Base-by-base conservation (phyloP, 2,113 vertebrate genomes). In the Lamprologus lemairii region DNA sequence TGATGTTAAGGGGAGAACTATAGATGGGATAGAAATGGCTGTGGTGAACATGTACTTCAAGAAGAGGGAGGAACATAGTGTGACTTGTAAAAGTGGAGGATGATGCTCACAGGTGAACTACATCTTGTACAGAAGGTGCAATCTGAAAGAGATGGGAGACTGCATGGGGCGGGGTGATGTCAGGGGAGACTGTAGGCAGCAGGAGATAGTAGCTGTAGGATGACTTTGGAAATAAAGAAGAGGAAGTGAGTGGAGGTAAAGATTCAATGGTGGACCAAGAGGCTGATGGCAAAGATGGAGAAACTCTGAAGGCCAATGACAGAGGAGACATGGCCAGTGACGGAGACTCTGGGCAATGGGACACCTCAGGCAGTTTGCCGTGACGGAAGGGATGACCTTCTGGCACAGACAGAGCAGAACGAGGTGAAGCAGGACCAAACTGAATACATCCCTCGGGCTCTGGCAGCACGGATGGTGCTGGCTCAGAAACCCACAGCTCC, bases 31-130 rank as follows among this genome's bases (percentile, higher is more conserved):
- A 60, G 26, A 60, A 60, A 60, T 31, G 57, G 26, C 14, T 31
- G 57, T 31, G 57, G 57, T 58, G 26, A 58, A 58, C 55, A 31
- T 31, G 26, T 9, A 58, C 26, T 9, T 9, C 26, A 58, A 58
- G 26, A 31, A 58, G 26, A 58, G 26, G 26, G 55, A 9, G 13
- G 55, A 31, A 31, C 26, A 58, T 17, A 58, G 26, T 60, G 0
- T 60, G 57, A 60, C 26, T 31, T 60, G 16, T 31, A 31, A 60
- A 60, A 60, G 57, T 60, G 57, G 57, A 31, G 26, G 57, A 60
- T 31, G 57, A 60, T 31, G 26, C 26, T 6, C 26, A 60, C 26
- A 31, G 57, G 8, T 31, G 26, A 31, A 31, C 57, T 31, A 60
- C 57, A 60, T 60, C 26, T 60, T 60, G 26, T 60, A 10, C 57